Conservation (phyloP, 2,888 invertebrate species). For the Iphiclides podalirius region DNA sequence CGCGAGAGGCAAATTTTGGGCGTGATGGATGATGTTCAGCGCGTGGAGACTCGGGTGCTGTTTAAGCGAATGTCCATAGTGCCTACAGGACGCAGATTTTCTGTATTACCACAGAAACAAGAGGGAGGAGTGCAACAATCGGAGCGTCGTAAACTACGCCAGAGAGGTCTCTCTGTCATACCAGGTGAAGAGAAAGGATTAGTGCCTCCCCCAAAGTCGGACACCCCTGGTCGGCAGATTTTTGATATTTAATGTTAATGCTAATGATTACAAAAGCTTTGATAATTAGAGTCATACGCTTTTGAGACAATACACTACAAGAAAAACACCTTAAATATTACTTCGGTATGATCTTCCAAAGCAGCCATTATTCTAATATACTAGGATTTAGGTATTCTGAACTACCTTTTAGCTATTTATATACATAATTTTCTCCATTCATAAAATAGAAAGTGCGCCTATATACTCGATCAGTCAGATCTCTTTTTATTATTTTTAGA, state of each 20-base stretch:
- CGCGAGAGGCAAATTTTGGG: constrained; percentile 55
- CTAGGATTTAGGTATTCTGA: too few relatives aligned
- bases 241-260: constrained; percentile 58
- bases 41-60: constrained; percentile 55
- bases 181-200: constrained; percentile 56
- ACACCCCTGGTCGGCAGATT: constrained; percentile 53
- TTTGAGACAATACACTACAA: too few relatives aligned
- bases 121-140: constrained; percentile 38
- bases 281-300: too few relatives aligned
- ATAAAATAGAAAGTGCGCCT: too few relatives aligned
- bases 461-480: too few relatives aligned
- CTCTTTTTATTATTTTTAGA: too few relatives aligned
- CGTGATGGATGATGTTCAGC: constrained; percentile 56
- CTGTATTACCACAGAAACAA: constrained; percentile 56
- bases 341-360: too few relatives aligned
- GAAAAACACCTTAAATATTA: too few relatives aligned
- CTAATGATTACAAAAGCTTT: too few relatives aligned
- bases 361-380: too few relatives aligned
- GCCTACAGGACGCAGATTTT: constrained; percentile 59
- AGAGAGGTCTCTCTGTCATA: constrained; percentile 62
- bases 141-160: constrained; percentile 53
- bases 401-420: too few relatives aligned
- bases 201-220: constrained; percentile 52
- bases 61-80: constrained; percentile 68
- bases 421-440: too few relatives aligned